phyloP scores from a whole-genome alignment of 2,888 invertebrate genomes.

The Drosophila nr. fundita region DNA sequence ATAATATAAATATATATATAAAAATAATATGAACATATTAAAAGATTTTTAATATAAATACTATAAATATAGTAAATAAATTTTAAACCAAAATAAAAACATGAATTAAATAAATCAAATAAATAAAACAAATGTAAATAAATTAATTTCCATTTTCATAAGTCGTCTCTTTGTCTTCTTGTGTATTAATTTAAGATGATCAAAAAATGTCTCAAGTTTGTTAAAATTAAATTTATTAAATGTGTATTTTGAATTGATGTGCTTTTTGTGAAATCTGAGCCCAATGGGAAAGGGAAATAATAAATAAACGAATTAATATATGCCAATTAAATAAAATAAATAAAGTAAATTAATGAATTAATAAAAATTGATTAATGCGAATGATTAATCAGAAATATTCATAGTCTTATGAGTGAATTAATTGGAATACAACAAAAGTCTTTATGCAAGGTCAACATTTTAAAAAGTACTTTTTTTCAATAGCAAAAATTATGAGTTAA shows the following conservation, averaged over 20 bases:
- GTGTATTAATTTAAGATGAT: neutral
- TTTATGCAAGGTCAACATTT: neutral
- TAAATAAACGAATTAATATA: neutral
- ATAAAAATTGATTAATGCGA: neutral
- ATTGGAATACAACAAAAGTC: neutral
- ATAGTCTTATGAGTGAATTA: neutral
- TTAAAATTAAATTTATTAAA: neutral
- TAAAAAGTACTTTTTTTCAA: neutral
- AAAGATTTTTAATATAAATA: neutral
- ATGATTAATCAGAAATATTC: neutral
- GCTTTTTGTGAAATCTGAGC: neutral
- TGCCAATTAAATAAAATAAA: neutral
- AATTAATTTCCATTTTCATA: neutral
- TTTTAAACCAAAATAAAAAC: neutral
- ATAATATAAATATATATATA: neutral
- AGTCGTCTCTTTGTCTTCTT: neutral
- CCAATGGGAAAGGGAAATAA: neutral
- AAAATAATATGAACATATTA: neutral
- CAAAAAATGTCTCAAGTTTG: neutral
- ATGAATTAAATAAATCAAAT: neutral
- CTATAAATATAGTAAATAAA: neutral
- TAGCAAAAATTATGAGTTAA: neutral
- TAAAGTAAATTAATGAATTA: neutral
- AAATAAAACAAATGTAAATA: neutral
- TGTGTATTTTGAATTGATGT: neutral